Percentiles rank a stretch among this genome's conserved stretches.
Conservation (phyloP, 2,113 vertebrate genomes). For the Ceyx cyanopectus region DNA sequence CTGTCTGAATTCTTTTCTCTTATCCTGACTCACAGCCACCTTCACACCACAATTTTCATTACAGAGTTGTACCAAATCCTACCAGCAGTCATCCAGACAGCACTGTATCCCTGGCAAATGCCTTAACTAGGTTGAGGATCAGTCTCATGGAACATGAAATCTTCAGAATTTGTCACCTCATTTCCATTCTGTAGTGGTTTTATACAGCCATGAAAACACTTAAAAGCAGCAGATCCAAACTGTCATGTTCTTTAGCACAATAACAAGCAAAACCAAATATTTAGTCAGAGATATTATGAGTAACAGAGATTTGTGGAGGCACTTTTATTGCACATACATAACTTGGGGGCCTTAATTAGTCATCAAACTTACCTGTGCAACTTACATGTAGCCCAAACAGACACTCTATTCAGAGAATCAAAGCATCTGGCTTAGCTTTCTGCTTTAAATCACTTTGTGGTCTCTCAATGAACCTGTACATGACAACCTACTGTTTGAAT, state of each 20-base stretch:
- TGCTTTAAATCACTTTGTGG: neutral
- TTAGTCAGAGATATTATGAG: neutral
- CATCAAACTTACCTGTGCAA: neutral
- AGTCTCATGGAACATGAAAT: accelerated
- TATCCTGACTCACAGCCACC: neutral
- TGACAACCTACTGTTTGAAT: neutral
- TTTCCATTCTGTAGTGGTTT: neutral
- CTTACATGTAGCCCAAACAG: neutral
- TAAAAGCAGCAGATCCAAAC: neutral
- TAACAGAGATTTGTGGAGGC: neutral
- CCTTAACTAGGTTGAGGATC: neutral
- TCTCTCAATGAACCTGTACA: neutral
- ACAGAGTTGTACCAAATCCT: neutral
- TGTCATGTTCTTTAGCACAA: neutral
- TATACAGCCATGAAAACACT: neutral
- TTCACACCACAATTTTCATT: neutral
- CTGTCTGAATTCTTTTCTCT: neutral
- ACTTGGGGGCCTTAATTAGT: neutral
- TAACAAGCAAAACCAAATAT: neutral
- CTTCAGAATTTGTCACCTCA: neutral
- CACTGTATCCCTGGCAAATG: neutral
- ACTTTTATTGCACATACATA: neutral
- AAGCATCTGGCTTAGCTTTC: neutral
- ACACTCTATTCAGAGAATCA: accelerated
- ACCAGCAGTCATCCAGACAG: neutral